Evolutionary conservation across 2,888 invertebrate species (phyloP).

Genomic region (Drosophila prolongata): DNA sequence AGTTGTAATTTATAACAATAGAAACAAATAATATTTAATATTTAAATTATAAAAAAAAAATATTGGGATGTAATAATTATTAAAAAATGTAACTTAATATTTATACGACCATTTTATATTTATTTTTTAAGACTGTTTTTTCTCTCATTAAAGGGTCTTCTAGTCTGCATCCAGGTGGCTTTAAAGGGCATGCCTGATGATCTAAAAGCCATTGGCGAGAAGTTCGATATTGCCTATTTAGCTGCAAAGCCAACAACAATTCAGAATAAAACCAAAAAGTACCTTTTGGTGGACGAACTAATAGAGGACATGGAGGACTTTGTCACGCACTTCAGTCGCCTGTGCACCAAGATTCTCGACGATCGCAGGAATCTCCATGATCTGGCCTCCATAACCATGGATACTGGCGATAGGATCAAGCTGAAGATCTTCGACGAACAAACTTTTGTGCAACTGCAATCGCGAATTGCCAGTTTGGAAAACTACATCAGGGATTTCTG

Average conservation of each 20-base stretch:
- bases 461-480: slow-evolving; percentile 23
- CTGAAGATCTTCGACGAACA: slow-evolving; percentile 49
- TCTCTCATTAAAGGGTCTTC: slow-evolving; percentile 18
- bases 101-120: too few species aligned
- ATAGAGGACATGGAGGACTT: slow-evolving; percentile 44
- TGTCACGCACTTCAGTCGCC: slow-evolving; percentile 6
- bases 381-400: slow-evolving; percentile 1
- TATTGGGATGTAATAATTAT: too few species aligned
- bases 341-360: slow-evolving; percentile 9
- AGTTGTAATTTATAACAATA: slow-evolving; percentile 1
- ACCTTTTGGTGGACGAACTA: slow-evolving; percentile 19
- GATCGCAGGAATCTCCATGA: slow-evolving; percentile 25
- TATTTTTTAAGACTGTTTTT: too few species aligned
- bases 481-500: slow-evolving; percentile 18
- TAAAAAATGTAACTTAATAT: too few species aligned
- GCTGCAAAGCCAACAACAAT: slow-evolving; percentile 1
- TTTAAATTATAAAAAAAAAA: too few species aligned
- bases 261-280: slow-evolving; percentile 2
- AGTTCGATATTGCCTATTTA: slow-evolving; percentile 18
- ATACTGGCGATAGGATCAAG: slow-evolving; percentile 22
- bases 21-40: too few species aligned
- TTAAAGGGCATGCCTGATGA: slow-evolving; percentile 31
- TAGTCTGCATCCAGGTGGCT: slow-evolving; percentile 7
- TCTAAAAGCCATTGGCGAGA: slow-evolving; percentile 7
- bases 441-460: slow-evolving; percentile 41